Evolutionary conservation across 2,888 invertebrate species (phyloP), one percentile per base, ranked within the genome.

Genomic region (Acleris literana): DNA sequence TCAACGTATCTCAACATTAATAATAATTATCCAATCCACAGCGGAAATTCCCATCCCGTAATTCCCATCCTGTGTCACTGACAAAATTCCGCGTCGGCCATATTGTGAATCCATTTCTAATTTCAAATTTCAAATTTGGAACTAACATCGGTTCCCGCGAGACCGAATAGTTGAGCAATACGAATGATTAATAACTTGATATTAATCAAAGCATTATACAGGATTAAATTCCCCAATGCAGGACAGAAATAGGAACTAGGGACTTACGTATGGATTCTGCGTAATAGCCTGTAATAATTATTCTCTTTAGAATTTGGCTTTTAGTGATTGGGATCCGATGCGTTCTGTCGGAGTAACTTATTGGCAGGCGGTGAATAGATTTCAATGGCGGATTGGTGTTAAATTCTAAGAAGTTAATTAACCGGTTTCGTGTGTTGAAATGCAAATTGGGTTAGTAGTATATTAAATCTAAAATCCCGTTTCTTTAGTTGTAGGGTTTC

Each of bases 121-220:
- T 66, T 66, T 62, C 66, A 44, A 66, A 62, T 66, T 65, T 65
- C 55, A 20, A 64, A 65, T 39, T 39, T 60, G 55, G 65, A 56
- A 65, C 65, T 66, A 65, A 62, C 66, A 66, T 57, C 33, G 66
- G 66, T 53, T 46, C 66, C 62, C 46, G 56, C 48, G 66, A 53
- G 66, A 62, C 66, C 62, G 66, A 66, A 66, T 66, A 66, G 66
- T 66, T 66, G 60, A 65, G 60, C 62, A 56, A 56, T 39, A 46
- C 56, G 56, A 56, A 62, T 66, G 66, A 66, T 66, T 66, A 66
- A 66, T 66, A 66, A 48, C 66, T 61, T 57, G 62, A 61, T 66
- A 66, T 66, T 66, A 66, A 66, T 66, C 66, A 66, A 62, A 57
- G 65, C 61, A 62, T 66, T 66, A 66, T 61, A 53, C 46, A 39